These are phyloP conservation scores for Coremacera marginata DNA, from an alignment of 2,888 invertebrate species.

Conservation along the genomic window DNA sequence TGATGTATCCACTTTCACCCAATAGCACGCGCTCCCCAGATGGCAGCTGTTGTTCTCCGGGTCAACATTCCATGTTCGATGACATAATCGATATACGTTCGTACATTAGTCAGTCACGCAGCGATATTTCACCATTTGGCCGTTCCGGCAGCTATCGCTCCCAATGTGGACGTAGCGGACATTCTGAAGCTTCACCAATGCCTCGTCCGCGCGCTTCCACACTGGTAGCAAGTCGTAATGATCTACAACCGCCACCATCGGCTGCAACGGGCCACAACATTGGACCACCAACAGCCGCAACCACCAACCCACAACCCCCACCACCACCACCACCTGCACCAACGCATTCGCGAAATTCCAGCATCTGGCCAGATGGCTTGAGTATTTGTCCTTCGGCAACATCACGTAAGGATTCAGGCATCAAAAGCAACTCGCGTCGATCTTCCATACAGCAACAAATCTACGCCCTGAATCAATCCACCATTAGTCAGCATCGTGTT, in stretches of 20 bases:
- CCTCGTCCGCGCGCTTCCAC: slow-evolving; percentile 69
- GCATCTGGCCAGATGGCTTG: slow-evolving; percentile 74
- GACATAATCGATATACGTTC: slow-evolving; percentile 80
- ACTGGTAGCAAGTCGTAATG: slow-evolving; percentile 65
- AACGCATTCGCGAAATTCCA: slow-evolving; percentile 59
- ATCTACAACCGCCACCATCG: slow-evolving; percentile 16
- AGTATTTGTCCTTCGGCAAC: slow-evolving; percentile 83
- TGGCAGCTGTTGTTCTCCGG: slow-evolving; percentile 69
- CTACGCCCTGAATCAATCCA: slow-evolving; percentile 75
- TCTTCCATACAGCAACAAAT: slow-evolving; percentile 91
- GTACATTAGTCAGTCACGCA: slow-evolving; percentile 80
- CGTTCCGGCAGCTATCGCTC: slow-evolving; percentile 80
- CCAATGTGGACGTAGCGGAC: slow-evolving; percentile 76
- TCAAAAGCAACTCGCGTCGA: slow-evolving; percentile 85
- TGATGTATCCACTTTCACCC: slow-evolving; percentile 50
- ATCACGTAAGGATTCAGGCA: slow-evolving; percentile 90
- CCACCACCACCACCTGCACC: slow-evolving; percentile 15
- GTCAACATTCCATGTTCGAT: slow-evolving; percentile 72
- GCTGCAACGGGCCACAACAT: slow-evolving; percentile 20
- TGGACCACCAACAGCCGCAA: slow-evolving; percentile 36
- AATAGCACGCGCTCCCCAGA: slow-evolving; percentile 54
- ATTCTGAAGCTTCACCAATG: slow-evolving; percentile 67
- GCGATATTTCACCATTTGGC: slow-evolving; percentile 79
- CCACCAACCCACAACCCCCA: slow-evolving; percentile 28
- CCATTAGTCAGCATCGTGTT: slow-evolving; percentile 83